Base-by-base conservation (phyloP, 2,888 invertebrate species). In the Strigamia crassipes region DNA sequence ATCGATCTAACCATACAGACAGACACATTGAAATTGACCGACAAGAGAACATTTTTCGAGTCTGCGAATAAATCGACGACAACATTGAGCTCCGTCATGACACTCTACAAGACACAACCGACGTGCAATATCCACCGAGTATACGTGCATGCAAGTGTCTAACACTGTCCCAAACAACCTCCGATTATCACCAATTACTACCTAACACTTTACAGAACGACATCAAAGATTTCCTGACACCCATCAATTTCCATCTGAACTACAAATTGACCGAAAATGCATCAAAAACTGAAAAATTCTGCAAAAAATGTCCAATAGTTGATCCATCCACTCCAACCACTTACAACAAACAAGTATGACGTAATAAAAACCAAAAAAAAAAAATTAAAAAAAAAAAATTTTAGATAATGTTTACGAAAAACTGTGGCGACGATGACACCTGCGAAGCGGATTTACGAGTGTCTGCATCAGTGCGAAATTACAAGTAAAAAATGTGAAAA, bases 401-500 rank as follows among this genome's bases (percentile, higher is more conserved):
- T 4, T 9, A 78, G 78, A 38, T 78, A 4, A 78, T 78, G 78
- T 78, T 78, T 31, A 34, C 18, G 34, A 78, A 78, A 78, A 78
- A 78, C 41, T 78, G 78, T 10, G 78, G 78, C 78, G 78, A 78
- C 10, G 78, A 78, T 13, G 78, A 78, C 6, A 78, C 15, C 4
- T 78, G 78, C 18, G 78, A 78, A 78, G 78, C 78, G 9, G 31
- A 78, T 15, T 41, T 78, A 31, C 6, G 18, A 31, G n/a, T 78
- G 6, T 9, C 18, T 3, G 78, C 27, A 78, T n/a, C n/a, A 10
- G 23, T 78, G 15, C n/a, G 34, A 31, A n/a, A 31, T n/a, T 18
- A 78, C 41, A 31, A 78, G 78, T 78, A 78, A 34, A 31, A 13
- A 15, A 13, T 1, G 15, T 10, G 10, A 5, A 73, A 73, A 15